A percentile compares a stretch with the other conserved stretches of the same genome.
These are phyloP conservation scores for Triops longicaudatus DNA, from an alignment of 1,140 invertebrate genomes.

Conservation along the genomic window DNA sequence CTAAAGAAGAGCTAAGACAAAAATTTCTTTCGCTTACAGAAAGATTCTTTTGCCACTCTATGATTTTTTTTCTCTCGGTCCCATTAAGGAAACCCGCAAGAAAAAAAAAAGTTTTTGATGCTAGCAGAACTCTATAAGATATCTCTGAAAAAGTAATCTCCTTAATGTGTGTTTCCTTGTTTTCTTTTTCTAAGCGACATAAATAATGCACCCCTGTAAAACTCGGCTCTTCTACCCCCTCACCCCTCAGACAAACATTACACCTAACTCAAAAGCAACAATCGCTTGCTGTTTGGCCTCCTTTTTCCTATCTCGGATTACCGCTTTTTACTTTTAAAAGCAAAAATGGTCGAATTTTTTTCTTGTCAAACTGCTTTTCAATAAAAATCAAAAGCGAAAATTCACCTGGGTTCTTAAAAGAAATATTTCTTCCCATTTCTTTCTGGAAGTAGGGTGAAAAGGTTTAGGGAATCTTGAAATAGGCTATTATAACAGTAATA, in stretches of 20 bases:
- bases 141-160: background rate
- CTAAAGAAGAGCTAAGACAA: no score
- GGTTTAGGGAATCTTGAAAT: background rate
- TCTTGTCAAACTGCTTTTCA: no score
- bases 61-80: background rate
- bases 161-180: constrained; percentile 6
- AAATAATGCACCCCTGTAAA: background rate
- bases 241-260: background rate
- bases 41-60: background rate
- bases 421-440: background rate
- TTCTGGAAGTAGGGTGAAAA: no score
- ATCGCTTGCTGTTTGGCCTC: background rate
- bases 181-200: background rate
- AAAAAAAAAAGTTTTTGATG: background rate
- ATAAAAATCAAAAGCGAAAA: background rate
- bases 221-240: background rate
- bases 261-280: constrained; percentile 15
- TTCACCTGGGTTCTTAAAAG: background rate
- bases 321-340: no score
- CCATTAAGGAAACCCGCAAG: background rate
- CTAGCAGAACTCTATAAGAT: background rate
- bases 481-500: background rate
- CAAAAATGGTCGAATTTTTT: no score
- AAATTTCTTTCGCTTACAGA: no score
- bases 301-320: background rate